phyloP scores from a whole-genome alignment of 2,888 invertebrate species.

The Seira sanloemensis region DNA sequence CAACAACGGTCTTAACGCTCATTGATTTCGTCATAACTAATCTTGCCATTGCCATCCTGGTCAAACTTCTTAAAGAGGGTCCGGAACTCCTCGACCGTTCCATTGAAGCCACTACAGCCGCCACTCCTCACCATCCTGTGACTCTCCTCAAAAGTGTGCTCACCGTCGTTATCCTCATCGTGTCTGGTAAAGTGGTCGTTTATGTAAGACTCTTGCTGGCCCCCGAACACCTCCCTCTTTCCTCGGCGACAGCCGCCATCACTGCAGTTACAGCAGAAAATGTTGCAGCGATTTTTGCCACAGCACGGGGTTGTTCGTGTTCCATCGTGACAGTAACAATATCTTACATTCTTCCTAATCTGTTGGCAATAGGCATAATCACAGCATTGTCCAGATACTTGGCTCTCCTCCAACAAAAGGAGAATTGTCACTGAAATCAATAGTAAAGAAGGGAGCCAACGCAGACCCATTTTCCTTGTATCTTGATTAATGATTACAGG shows the following conservation, averaged over 20 bases:
- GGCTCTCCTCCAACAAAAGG: too few species aligned
- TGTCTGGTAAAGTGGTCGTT: neutral
- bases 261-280: neutral
- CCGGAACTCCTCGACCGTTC: neutral
- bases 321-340: neutral
- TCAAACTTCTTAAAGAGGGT: neutral
- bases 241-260: neutral
- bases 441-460: too few species aligned
- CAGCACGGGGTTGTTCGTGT: neutral
- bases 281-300: neutral
- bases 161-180: neutral
- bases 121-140: neutral
- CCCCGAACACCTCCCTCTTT: neutral
- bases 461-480: too few species aligned
- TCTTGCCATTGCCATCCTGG: slow-evolving; percentile 3
- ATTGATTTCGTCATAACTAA: slow-evolving; percentile 5
- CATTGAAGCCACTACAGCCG: neutral
- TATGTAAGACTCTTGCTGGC: neutral
- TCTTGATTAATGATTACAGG: too few species aligned
- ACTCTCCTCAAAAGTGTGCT: neutral
- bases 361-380: too few species aligned
- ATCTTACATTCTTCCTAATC: too few species aligned
- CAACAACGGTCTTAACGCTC: too few species aligned
- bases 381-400: too few species aligned
- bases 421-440: too few species aligned